phyloP scores from a whole-genome alignment of 2,888 invertebrate genomes.

The Brenthis daphne region DNA sequence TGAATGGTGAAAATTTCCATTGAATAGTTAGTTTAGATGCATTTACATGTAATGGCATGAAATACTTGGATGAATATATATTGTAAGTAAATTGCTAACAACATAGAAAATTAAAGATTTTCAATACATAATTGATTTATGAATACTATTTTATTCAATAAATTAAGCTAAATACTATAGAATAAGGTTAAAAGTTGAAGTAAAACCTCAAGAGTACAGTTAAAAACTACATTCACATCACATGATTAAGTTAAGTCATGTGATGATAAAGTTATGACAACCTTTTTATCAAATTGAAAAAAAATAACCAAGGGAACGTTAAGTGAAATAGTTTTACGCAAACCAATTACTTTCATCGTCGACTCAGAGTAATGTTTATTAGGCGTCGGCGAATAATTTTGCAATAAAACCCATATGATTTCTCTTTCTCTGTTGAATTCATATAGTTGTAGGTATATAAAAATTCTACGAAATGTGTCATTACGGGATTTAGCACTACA shows the following conservation, averaged over 20 bases:
- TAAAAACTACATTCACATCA: constrained; percentile 54
- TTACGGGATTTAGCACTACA: constrained; percentile 38
- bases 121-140: too few species aligned
- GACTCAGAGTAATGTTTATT: constrained; percentile 12
- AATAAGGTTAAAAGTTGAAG: too few species aligned
- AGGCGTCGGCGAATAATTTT: constrained; percentile 1
- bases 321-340: neutral
- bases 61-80: neutral
- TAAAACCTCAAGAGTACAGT: neutral
- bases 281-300: constrained; percentile 15
- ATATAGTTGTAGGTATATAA: neutral
- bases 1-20: constrained; percentile 2
- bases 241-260: constrained; percentile 65
- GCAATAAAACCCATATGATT: neutral
- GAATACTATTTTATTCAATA: too few species aligned
- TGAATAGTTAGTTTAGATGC: neutral
- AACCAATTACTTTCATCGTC: constrained; percentile 11
- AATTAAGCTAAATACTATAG: too few species aligned
- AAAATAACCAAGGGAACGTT: neutral
- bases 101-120: too few species aligned
- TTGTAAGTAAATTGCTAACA: too few species aligned
- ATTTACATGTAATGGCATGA: neutral
- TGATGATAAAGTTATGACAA: constrained; percentile 47
- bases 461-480: constrained; percentile 31
- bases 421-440: neutral